Evolutionary conservation across 2,888 invertebrate species (phyloP), one percentile per base, ranked within the genome.

Genomic region (Arrhopalites spinosus): DNA sequence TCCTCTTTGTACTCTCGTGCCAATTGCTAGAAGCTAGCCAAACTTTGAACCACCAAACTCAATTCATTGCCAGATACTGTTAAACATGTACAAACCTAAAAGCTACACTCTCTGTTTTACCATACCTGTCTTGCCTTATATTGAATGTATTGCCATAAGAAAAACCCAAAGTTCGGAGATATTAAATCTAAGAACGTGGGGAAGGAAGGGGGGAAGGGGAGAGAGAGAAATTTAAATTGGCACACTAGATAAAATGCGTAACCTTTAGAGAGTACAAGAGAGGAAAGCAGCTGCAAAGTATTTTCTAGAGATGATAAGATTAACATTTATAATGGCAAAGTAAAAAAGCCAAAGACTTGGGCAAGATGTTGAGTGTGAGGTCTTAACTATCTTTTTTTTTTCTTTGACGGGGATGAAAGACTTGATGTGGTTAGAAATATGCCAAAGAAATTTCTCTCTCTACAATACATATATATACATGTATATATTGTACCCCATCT

Each of bases 21-120:
- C 68, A 68, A 68, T 68, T 68, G 68, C 23, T 47, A 63, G 50
- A 23, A 25, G 17, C 68, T 50, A 45, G 68, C 68, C 68, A 68
- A 68, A 50, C 25, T 68, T 17, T 25, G 50, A 50, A 36, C 45
- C 45, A 45, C 13, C 13, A 8, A 36, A 59, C 25, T 59, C 23
- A 25, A 59, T n/a, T n/a, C 13, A 59, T 59, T 23, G 13, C 3
- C 2, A 56, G 2, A 13, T 59, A 59, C 25, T 27, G 59, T 13
- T 13, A 59, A 2, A n/a, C 7, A 8, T 56, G 7, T 8, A 56
- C 45, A 45, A 45, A 15, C 7, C 45, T 45, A 15, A 45, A 25
- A 25, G 23, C 36, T 11, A 36, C 36, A 36, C 36, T 36, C 36
- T 36, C 11, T 36, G 11, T 36, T 36, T 36, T 36, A 36, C 36